Percentiles rank a stretch among this genome's conserved stretches.
phyloP scores from a whole-genome alignment of 1,140 invertebrate genomes.

The Holotrichia oblita region DNA sequence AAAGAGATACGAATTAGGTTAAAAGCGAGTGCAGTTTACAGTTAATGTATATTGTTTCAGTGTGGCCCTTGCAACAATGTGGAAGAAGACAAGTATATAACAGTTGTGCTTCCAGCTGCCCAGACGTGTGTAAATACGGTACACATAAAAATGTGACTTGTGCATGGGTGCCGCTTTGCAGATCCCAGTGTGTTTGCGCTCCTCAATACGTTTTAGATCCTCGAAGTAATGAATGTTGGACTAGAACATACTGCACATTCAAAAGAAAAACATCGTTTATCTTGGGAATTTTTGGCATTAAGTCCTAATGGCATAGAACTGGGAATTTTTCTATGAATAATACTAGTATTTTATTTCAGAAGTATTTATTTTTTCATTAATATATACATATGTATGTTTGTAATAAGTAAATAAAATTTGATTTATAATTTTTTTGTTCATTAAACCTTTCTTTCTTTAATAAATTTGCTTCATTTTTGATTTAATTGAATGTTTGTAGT shows the following conservation, averaged over 20 bases:
- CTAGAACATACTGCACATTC: neutral
- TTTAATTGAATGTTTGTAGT: too few species aligned
- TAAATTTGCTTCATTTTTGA: too few species aligned
- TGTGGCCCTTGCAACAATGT: conserved; percentile 2
- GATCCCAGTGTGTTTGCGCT: conserved; percentile 7
- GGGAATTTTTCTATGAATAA: neutral
- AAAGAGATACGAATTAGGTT: too few species aligned
- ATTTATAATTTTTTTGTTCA: too few species aligned
- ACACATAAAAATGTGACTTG: conserved; percentile 12
- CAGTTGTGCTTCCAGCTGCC: neutral
- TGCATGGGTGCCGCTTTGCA: neutral
- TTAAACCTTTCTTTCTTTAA: too few species aligned
- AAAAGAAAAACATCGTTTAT: conserved; percentile 23
- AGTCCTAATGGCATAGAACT: neutral
- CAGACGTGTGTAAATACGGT: conserved; percentile 28
- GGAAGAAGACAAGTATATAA: neutral
- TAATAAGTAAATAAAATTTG: neutral
- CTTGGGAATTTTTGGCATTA: conserved; percentile 5
- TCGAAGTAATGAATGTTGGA: conserved; percentile 29
- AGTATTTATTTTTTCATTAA: neutral
- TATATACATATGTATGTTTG: neutral
- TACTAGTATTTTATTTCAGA: neutral
- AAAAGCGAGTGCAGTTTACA: neutral
- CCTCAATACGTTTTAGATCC: conserved; percentile 34
- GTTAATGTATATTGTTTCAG: conserved; percentile 12